phyloP scores from a whole-genome alignment of 2,797 vertebrate species.

The Periophthalmus magnuspinnatus region DNA sequence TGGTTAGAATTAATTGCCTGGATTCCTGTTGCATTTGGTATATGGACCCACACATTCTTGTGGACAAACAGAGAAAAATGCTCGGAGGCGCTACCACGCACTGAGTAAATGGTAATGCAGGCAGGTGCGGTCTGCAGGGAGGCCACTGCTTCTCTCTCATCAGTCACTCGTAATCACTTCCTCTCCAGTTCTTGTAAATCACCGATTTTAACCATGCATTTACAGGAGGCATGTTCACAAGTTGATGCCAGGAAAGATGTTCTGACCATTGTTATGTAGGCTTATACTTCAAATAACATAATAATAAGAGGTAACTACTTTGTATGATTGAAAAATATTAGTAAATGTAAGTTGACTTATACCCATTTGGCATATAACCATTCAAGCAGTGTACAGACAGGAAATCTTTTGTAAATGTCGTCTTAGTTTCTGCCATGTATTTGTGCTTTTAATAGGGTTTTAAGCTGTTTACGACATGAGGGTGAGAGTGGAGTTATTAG shows the following conservation, averaged over 20 bases:
- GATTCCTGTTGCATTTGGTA: constrained; percentile 59
- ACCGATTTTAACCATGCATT: constrained; percentile 65
- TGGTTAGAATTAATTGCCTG: constrained; percentile 61
- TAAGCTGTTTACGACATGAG: constrained; percentile 76
- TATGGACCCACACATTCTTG: constrained; percentile 32
- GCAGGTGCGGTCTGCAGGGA: constrained; percentile 69
- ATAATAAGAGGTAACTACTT: not conserved
- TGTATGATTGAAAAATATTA: not conserved
- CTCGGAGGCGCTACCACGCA: constrained; percentile 34
- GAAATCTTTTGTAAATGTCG: constrained; percentile 77
- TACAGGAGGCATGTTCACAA: constrained; percentile 72
- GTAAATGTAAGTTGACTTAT: not conserved
- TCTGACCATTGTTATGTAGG: constrained; percentile 53
- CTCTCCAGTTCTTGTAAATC: constrained; percentile 67
- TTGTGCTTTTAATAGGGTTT: constrained; percentile 76
- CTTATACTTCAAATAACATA: constrained; percentile 18
- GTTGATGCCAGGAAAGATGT: constrained; percentile 60
- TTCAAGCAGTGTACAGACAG: constrained; percentile 63
- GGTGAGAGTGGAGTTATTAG: constrained; percentile 75
- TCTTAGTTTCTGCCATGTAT: constrained; percentile 72
- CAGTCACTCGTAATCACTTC: constrained; percentile 75
- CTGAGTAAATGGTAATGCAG: constrained; percentile 61
- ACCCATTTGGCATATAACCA: constrained; percentile 10
- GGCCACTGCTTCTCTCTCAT: constrained; percentile 67
- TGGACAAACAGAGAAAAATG: constrained; percentile 30